phyloP scores from a whole-genome alignment of 2,797 vertebrate species.

The Alcedo atthis region DNA sequence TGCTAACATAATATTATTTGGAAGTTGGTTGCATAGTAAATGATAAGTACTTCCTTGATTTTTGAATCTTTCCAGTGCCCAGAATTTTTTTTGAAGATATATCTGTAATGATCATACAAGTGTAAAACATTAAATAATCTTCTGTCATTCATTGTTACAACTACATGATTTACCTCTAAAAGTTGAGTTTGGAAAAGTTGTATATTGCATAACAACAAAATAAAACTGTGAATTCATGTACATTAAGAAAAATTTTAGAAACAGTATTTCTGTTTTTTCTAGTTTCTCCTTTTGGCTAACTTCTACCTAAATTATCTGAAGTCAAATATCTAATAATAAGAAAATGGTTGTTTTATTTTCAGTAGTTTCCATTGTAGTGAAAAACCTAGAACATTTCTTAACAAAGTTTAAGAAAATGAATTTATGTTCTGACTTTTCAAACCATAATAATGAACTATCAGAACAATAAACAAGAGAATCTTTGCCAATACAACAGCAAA shows the following conservation, averaged over 20 bases:
- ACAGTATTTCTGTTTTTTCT: neutral
- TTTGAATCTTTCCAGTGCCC: neutral
- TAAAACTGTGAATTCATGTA: neutral
- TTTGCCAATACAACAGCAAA: neutral
- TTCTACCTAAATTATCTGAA: neutral
- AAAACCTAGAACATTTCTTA: neutral
- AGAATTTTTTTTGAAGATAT: neutral
- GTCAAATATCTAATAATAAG: neutral
- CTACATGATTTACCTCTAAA: neutral
- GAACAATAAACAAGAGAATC: neutral
- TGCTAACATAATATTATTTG: neutral
- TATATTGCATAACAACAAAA: neutral
- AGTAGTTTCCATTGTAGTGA: neutral
- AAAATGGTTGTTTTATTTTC: neutral
- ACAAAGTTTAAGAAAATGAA: neutral
- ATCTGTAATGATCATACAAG: neutral
- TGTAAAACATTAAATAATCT: neutral
- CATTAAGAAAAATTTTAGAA: neutral
- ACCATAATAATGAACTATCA: neutral
- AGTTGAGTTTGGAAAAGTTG: neutral
- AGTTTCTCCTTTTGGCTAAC: neutral
- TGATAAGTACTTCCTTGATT: neutral
- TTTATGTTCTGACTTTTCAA: neutral
- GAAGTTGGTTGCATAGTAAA: neutral
- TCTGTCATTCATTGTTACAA: neutral